Base-by-base conservation (phyloP, 2,797 vertebrate genomes). In the Eulemur coronatus region DNA sequence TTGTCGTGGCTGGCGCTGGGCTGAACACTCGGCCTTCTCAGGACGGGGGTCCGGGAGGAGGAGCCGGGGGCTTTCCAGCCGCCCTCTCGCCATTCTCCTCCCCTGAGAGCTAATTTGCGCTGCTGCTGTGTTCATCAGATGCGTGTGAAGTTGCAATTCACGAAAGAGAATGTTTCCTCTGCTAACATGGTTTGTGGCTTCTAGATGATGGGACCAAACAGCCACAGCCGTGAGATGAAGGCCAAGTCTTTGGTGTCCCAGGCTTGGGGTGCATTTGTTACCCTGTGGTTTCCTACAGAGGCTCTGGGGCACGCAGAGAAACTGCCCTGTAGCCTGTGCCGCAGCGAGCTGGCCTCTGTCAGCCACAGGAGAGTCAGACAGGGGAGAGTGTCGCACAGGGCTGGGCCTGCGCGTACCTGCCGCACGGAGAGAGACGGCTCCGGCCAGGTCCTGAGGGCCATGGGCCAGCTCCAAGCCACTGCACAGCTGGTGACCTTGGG, bases 321-420 rank as follows among this genome's bases (percentile, higher is more conserved):
- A 35, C 14, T 38, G 26, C 22, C 28, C 52, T 50, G n/a, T 2
- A 79, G 61, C 38, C 41, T 17, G 5, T 50, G 86, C 57, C 26
- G 61, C 46, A 59, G 87, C 0, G 2, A 59, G 26, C 57, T 82
- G 72, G 52, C 48, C 14, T 33, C 76, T n/a, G 30, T 15, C 41
- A 52, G 41, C n/a, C 41, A 33, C 4, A 4, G 10, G 10, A 92
- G 48, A 76, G 48, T 65, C 0, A 0, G 52, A 28, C 13, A 28
- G 1, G 2, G 8, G 52, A 18, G 57, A 92, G 14, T 28, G 12
- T 20, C 52, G 48, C 4, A 30, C 26, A 26, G 0, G 43, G 46
- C 1, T 0, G 26, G 50, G 63, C 18, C 17, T 1, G 12, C 20
- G 38, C 24, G 55, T 4, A n/a, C 9, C 6, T 22, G 12, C 2